phyloP scores from a whole-genome alignment of 2,113 vertebrate genomes.

The Tachysurus vachellii region DNA sequence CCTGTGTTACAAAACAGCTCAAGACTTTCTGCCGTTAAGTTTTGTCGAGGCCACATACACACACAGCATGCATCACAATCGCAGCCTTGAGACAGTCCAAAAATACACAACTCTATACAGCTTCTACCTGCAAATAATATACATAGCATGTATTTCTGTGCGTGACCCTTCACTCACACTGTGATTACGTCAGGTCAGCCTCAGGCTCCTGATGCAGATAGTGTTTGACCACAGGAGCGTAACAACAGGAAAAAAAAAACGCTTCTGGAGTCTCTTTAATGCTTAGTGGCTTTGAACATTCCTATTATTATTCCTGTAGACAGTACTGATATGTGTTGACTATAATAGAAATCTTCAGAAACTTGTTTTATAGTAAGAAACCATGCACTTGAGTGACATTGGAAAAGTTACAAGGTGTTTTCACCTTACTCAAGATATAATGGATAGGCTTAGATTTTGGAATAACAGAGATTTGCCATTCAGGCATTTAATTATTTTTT shows the following conservation, averaged over 20 bases:
- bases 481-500: slow-evolving; percentile 35
- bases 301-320: background rate
- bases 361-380: background rate
- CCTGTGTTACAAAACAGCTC: background rate
- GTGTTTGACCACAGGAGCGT: background rate
- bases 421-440: background rate
- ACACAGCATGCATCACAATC: background rate
- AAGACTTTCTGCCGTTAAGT: background rate
- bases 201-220: background rate
- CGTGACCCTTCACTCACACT: background rate
- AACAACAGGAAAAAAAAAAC: background rate
- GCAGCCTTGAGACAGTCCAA: background rate
- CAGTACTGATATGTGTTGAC: background rate
- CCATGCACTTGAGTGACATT: background rate
- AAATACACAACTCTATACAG: background rate
- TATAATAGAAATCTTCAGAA: slow-evolving; percentile 18
- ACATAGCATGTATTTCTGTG: background rate
- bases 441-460: background rate
- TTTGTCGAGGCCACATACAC: background rate
- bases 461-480: slow-evolving; percentile 17
- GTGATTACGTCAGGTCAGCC: background rate
- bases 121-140: background rate
- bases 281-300: background rate
- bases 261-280: background rate
- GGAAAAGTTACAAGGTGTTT: slow-evolving; percentile 11